Percentiles rank a stretch among this genome's conserved stretches.
Evolutionary conservation across 2,888 invertebrate genomes (phyloP).

Genomic region (Gryllus longicercus): DNA sequence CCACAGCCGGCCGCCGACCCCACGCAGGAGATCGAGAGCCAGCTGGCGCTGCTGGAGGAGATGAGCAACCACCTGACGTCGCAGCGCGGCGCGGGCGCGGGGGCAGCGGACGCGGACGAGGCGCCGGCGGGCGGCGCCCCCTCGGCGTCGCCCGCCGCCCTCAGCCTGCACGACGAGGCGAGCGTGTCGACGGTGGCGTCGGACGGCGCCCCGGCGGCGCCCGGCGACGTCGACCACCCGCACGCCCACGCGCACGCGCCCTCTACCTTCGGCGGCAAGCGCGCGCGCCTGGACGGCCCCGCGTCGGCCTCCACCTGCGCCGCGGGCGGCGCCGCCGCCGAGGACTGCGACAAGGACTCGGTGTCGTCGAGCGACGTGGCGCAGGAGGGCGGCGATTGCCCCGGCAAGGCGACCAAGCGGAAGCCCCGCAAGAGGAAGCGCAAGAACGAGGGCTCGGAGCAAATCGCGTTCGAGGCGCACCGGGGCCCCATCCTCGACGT

Average conservation of each 20-base stretch:
- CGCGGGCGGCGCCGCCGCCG: neutral
- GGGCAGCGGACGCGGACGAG: neutral
- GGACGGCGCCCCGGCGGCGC: neutral
- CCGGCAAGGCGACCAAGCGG: constrained; percentile 17
- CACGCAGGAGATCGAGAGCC: constrained; percentile 1
- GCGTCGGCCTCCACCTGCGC: neutral
- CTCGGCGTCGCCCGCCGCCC: neutral
- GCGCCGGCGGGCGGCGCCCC: neutral
- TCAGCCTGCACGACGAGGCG: neutral
- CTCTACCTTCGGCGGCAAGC: neutral
- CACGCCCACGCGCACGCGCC: neutral
- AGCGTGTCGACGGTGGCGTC: neutral
- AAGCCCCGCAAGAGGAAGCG: constrained; percentile 26
- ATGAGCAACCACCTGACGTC: neutral
- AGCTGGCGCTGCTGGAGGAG: neutral
- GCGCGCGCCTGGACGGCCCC: neutral
- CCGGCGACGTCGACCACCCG: neutral
- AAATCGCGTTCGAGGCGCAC: constrained; percentile 30
- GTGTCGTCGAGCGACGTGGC: constrained; percentile 12
- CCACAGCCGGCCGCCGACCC: neutral
- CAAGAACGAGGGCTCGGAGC: constrained; percentile 27
- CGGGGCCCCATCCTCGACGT: constrained; percentile 33
- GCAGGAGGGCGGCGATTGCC: constrained; percentile 19
- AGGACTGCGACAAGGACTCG: constrained; percentile 5
- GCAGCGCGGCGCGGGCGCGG: neutral